Base-by-base conservation (phyloP, 2,888 invertebrate genomes). In the Papilio elwesi region DNA sequence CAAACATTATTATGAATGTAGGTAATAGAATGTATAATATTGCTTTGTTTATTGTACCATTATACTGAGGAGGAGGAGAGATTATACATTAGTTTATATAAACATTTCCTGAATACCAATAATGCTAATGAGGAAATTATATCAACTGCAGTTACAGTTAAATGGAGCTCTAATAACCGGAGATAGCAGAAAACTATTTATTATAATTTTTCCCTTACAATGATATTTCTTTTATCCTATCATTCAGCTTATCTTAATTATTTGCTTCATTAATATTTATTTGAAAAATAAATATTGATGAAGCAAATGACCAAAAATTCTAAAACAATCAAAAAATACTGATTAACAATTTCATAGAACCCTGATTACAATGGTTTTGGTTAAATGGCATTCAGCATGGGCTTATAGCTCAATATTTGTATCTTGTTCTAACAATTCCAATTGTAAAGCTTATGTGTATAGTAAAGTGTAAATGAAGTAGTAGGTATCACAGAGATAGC, bases 71-170 rank as follows among this genome's bases (percentile, higher is more conserved):
- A 69, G 52, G 68, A 5, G n/a, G 62, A 69, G 52, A 59, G 59
- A 2, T 62, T 43, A 68, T 48, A 9, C 13, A 13, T 9, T 0
- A 51, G 49, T 51, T 15, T 5, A 38, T 59, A 15, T 26, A 38
- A 59, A 59, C 68, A 59, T 68, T 51, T 59, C 38, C 51, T 69
- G 43, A 62, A 62, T 69, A 62, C 55, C 55, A 55, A 12, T 55
- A 55, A 55, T 55, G 55, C 26, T 55, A 15, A 55, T 26, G 55
- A 55, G 16, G 55, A 55, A 55, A 26, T 55, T 6, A 55, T 55
- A 55, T 52, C 15, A 26, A 55, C 55, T 52, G 9, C 9, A 43
- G 0, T 52, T 55, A n/a, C n/a, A 26, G 16, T 55, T 26, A 9
- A 43, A 43, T 43, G 9, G 6, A 9, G 7, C 7, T 9, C 7